phyloP scores from a whole-genome alignment of 1,140 invertebrate species.

The Hesperophylax magnus region DNA sequence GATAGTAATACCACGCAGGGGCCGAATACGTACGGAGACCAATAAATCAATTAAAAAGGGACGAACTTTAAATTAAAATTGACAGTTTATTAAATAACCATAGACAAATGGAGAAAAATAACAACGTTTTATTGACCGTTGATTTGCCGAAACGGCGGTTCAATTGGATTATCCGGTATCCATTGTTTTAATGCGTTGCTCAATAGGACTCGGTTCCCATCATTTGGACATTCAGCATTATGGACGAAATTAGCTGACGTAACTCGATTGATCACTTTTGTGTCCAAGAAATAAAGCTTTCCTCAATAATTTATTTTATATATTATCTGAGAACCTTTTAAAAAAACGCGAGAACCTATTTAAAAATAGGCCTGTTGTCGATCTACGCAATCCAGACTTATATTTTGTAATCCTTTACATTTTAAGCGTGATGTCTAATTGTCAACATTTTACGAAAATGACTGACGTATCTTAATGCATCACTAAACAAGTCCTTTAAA shows the following conservation, averaged over 20 bases:
- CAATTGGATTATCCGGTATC: conserved; percentile 56
- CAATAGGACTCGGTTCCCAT: conserved; percentile 19
- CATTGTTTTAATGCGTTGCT: conserved; percentile 32
- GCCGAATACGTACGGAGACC: conserved; percentile 15
- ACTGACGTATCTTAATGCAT: no score
- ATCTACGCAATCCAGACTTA: no score
- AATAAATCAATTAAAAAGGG: conserved; percentile 59
- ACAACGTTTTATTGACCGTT: conserved; percentile 51
- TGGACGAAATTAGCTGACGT: neutral
- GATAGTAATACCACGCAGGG: conserved; percentile 45
- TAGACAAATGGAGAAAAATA: conserved; percentile 48
- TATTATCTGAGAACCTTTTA: no score
- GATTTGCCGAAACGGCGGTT: conserved; percentile 43
- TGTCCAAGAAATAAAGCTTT: no score
- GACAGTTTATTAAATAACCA: conserved; percentile 58
- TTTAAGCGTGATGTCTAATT: no score
- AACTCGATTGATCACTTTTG: no score
- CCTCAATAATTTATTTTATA: no score
- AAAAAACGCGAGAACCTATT: no score
- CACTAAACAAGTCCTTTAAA: no score
- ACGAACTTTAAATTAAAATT: conserved; percentile 57
- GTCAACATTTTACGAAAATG: no score
- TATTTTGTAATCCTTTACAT: no score
- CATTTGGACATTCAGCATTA: neutral
- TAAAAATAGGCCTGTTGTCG: no score